Percentiles rank a stretch among this genome's conserved stretches.
phyloP scores from a whole-genome alignment of 1,140 invertebrate genomes.

The Meloidogyne floridensis region DNA sequence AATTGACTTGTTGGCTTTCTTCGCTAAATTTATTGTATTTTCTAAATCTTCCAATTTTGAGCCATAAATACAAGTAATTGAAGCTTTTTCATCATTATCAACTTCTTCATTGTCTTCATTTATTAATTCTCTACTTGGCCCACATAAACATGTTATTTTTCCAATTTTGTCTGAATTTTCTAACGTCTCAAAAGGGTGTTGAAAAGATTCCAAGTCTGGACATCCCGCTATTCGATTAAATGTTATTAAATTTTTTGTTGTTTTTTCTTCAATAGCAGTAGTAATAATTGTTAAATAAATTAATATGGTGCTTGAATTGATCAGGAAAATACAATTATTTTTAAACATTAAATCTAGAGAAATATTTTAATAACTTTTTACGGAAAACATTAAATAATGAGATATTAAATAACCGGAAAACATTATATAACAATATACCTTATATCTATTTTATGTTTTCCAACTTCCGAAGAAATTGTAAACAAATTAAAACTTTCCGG shows the following conservation, averaged over 20 bases:
- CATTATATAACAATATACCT: no score
- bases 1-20: slow-evolving; percentile 37
- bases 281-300: neutral
- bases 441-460: no score
- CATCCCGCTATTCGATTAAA: slow-evolving; percentile 30
- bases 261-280: neutral
- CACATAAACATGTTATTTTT: slow-evolving; percentile 36
- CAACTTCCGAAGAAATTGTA: no score
- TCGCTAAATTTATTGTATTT: slow-evolving; percentile 29
- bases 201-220: slow-evolving; percentile 39
- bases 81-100: slow-evolving; percentile 28
- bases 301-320: neutral
- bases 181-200: neutral
- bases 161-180: neutral
- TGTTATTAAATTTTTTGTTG: slow-evolving; percentile 9
- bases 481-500: no score
- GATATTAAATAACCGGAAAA: no score
- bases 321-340: neutral
- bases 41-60: slow-evolving; percentile 47
- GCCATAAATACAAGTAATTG: slow-evolving; percentile 51
- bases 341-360: neutral
- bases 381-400: neutral
- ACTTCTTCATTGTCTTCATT: neutral
- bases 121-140: neutral
- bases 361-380: neutral